A percentile compares a stretch with the other conserved stretches of the same genome.
Evolutionary conservation across 1,140 invertebrate species (phyloP).

Genomic region (Drosophila auraria): DNA sequence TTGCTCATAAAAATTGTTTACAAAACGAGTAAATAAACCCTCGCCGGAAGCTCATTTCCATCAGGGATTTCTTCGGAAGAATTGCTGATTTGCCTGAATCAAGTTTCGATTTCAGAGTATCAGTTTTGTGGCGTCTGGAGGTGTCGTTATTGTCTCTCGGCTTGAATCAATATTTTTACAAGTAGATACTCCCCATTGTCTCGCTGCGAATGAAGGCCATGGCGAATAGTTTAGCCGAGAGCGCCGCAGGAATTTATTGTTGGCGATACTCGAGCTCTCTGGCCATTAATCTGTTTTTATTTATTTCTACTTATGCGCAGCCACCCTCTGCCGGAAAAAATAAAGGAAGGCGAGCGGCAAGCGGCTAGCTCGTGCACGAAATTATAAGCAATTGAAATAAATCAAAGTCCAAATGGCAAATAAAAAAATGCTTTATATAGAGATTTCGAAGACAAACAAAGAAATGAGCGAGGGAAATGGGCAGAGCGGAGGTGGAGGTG

Average conservation of each 20-base stretch:
- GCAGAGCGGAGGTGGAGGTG: no score
- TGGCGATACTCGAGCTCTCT: slow-evolving; percentile 28
- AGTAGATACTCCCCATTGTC: no score
- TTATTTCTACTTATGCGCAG: slow-evolving; percentile 73
- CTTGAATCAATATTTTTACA: no score
- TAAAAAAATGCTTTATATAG: slow-evolving; percentile 29
- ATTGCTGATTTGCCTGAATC: no score
- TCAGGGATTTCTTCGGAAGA: no score
- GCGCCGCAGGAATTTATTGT: slow-evolving; percentile 62
- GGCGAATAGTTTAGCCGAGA: slow-evolving; percentile 30
- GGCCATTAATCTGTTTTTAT: slow-evolving; percentile 78
- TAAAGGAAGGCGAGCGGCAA: background rate
- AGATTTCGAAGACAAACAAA: slow-evolving; percentile 10
- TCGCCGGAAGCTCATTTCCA: no score
- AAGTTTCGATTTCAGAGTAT: no score
- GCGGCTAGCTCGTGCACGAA: slow-evolving; percentile 57
- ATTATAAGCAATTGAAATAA: slow-evolving; percentile 82
- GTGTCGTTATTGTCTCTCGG: no score
- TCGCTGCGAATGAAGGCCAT: no score
- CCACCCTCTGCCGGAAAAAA: slow-evolving; percentile 4
- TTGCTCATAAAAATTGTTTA: background rate
- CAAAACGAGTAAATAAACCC: no score
- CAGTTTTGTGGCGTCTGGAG: no score
- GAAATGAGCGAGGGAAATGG: background rate
- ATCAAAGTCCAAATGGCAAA: slow-evolving; percentile 78